These are phyloP conservation scores for Epizoanthus illoricatus DNA, from an alignment of 92 coral and sea anemone genomes.

Conservation along the genomic window DNA sequence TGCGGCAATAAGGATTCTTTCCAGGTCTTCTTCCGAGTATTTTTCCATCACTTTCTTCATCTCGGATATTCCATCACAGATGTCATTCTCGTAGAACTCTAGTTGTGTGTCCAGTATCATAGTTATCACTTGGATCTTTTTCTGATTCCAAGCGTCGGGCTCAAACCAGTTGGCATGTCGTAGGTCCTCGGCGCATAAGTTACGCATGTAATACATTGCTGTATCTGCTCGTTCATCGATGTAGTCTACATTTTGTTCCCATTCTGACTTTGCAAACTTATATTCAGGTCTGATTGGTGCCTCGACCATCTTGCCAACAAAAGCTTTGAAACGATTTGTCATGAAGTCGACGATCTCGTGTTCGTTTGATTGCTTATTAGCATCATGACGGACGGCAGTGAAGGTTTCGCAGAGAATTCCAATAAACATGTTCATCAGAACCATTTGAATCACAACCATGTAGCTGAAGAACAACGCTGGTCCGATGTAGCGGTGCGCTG, in stretches of 20 bases:
- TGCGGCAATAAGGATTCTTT: slow-evolving; percentile 44
- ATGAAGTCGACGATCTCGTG: slow-evolving; percentile 89
- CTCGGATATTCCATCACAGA: slow-evolving; percentile 79
- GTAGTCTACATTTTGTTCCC: slow-evolving; percentile 67
- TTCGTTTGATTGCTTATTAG: slow-evolving; percentile 81
- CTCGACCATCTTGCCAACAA: slow-evolving; percentile 62
- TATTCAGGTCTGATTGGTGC: slow-evolving; percentile 83
- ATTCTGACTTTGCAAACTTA: slow-evolving; percentile 72
- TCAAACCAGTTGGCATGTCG: slow-evolving; percentile 85
- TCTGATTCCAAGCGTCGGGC: slow-evolving; percentile 49
- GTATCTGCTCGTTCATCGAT: slow-evolving; percentile 81
- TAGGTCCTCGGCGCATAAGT: slow-evolving; percentile 79
- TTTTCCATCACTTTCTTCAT: slow-evolving; percentile 59
- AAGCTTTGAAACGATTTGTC: slow-evolving; percentile 67
- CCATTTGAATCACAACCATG: slow-evolving; percentile 77
- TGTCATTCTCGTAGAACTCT: slow-evolving; percentile 76
- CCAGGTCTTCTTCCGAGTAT: slow-evolving; percentile 58
- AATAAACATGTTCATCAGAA: slow-evolving; percentile 82
- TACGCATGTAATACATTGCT: slow-evolving; percentile 76
- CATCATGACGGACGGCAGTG: slow-evolving; percentile 69
- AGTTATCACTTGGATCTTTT: slow-evolving; percentile 63
- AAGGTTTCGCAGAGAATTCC: slow-evolving; percentile 89
- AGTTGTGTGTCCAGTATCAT: slow-evolving; percentile 62
- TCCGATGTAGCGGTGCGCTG: slow-evolving; percentile 64
- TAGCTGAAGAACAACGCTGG: slow-evolving; percentile 77